Conservation (phyloP, 2,888 invertebrate species). For the Ferrisia virgata region DNA sequence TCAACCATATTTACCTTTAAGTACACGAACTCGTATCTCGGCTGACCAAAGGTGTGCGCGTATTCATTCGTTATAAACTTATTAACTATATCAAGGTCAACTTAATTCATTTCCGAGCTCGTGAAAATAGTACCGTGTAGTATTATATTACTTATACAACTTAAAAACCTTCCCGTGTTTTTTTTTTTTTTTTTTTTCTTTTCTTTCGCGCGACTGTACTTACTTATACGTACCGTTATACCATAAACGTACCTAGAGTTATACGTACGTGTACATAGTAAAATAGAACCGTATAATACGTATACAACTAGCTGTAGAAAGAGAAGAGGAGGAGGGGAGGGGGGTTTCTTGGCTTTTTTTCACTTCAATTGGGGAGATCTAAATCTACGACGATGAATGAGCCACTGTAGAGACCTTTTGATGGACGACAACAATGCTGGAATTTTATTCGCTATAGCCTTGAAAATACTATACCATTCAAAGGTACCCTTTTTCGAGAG, state of each 20-base stretch:
- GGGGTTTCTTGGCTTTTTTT: not conserved
- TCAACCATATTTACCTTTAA: not conserved
- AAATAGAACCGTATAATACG: not conserved
- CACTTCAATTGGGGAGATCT: not conserved
- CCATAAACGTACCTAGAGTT: no score
- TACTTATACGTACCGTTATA: not conserved
- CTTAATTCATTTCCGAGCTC: conserved; percentile 7
- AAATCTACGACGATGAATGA: not conserved
- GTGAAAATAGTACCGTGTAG: not conserved
- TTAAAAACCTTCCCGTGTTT: not conserved
- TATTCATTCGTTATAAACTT: not conserved
- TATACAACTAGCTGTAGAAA: no score
- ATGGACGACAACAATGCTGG: not conserved
- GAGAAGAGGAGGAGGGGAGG: no score
- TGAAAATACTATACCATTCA: not conserved
- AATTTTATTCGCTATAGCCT: not conserved
- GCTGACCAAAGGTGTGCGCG: not conserved
- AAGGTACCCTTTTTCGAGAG: not conserved
- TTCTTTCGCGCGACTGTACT: not conserved
- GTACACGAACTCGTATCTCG: not conserved
- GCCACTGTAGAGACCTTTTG: not conserved
- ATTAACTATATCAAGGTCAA: not conserved
- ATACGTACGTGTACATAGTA: not conserved
- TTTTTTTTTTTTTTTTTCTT: no score
- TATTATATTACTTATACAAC: not conserved